These are phyloP conservation scores for Heliornis fulica DNA, from an alignment of 2,113 vertebrate species.

Conservation along the genomic window DNA sequence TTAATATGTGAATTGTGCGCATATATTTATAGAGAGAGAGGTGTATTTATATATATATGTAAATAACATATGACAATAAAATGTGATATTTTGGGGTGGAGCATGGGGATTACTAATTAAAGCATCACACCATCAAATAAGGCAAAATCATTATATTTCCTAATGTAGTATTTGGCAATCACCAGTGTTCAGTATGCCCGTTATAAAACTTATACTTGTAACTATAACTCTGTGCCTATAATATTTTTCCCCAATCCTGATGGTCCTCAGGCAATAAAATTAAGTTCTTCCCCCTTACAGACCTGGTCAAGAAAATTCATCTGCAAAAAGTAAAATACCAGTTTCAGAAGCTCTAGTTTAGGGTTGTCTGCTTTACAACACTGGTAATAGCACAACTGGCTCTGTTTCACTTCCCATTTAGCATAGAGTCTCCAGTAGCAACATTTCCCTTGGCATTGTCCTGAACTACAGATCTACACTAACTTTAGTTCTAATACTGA, in stretches of 20 bases:
- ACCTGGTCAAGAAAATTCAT: background rate
- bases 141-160: background rate
- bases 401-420: background rate
- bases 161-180: background rate
- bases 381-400: background rate
- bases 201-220: background rate
- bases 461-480: background rate
- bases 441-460: background rate
- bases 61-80: background rate
- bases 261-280: background rate
- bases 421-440: background rate
- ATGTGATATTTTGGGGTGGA: background rate
- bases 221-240: background rate
- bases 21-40: background rate
- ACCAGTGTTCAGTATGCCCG: background rate
- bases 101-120: background rate
- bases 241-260: background rate
- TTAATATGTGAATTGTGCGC: rapidly evolving
- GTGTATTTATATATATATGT: background rate
- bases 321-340: background rate
- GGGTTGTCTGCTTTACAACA: background rate
- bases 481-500: background rate
- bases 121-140: background rate
- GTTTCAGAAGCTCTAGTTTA: background rate
- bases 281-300: background rate